Evolutionary conservation across 1,140 invertebrate species (phyloP).

Genomic region (Apis florea): DNA sequence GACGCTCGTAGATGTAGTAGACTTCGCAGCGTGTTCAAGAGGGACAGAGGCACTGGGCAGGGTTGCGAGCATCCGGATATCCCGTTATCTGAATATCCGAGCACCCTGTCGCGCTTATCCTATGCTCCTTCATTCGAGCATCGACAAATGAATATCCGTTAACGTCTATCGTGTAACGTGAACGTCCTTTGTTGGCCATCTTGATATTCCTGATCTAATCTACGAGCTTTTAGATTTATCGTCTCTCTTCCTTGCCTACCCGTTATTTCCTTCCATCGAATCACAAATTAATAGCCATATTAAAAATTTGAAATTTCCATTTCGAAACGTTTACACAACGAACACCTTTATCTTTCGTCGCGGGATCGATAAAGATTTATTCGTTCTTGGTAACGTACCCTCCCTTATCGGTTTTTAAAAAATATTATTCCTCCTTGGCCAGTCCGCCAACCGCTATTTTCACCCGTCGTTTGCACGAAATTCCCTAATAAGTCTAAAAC

Average conservation of each 20-base stretch:
- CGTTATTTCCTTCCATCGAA: no score
- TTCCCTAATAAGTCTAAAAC: neutral
- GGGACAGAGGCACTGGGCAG: neutral
- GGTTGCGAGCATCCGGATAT: conserved; percentile 32
- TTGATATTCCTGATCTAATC: conserved; percentile 6
- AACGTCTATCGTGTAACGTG: conserved; percentile 27
- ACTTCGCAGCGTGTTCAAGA: conserved; percentile 1
- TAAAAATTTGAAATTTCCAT: neutral
- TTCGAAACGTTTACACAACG: neutral
- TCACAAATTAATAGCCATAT: no score
- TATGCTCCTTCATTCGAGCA: conserved; percentile 26
- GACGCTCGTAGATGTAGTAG: neutral
- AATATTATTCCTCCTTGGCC: neutral
- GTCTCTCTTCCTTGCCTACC: neutral
- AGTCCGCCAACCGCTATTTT: neutral
- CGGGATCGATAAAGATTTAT: neutral
- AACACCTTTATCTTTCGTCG: neutral
- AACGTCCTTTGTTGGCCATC: conserved; percentile 4
- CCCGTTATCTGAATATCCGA: conserved; percentile 44
- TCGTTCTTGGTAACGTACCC: neutral
- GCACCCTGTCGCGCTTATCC: conserved; percentile 18
- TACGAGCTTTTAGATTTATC: neutral
- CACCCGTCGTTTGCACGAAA: neutral
- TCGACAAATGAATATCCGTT: conserved; percentile 48
- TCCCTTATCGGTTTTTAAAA: neutral